Evolutionary conservation across 2,113 vertebrate species (phyloP).

Genomic region (Neogobius melanostomus): DNA sequence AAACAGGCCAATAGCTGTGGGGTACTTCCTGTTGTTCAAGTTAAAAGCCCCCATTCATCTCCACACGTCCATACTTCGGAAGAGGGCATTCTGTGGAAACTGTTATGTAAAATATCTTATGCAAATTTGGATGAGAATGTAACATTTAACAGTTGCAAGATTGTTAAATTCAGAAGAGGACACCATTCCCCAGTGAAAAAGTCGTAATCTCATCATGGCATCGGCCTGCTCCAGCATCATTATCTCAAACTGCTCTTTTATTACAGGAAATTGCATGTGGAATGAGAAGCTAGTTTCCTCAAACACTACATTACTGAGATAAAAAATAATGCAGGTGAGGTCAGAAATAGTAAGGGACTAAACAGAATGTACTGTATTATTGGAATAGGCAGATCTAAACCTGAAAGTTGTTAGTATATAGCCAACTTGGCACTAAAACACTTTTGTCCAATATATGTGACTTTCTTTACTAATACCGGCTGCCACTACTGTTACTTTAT

Average conservation of each 20-base stretch:
- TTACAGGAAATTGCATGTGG: conserved; percentile 67
- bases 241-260: conserved; percentile 58
- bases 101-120: background rate
- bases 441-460: too few relatives aligned
- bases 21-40: conserved; percentile 6
- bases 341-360: conserved; percentile 17
- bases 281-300: conserved; percentile 45
- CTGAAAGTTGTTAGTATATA: too few relatives aligned
- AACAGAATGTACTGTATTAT: too few relatives aligned
- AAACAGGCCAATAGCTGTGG: conserved; percentile 14
- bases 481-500: too few relatives aligned
- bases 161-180: conserved; percentile 22
- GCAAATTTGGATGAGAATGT: background rate
- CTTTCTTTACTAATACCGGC: too few relatives aligned
- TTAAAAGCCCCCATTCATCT: conserved; percentile 7
- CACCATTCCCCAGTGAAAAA: conserved; percentile 44
- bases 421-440: too few relatives aligned
- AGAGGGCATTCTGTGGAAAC: background rate
- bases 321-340: conserved; percentile 35
- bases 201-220: conserved; percentile 54
- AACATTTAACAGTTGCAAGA: background rate
- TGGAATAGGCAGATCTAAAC: too few relatives aligned
- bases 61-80: conserved; percentile 5
- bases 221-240: conserved; percentile 47
- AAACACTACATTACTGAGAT: conserved; percentile 24